Evolutionary conservation across 2,888 invertebrate species (phyloP).

Genomic region (Ophioninae sp.): DNA sequence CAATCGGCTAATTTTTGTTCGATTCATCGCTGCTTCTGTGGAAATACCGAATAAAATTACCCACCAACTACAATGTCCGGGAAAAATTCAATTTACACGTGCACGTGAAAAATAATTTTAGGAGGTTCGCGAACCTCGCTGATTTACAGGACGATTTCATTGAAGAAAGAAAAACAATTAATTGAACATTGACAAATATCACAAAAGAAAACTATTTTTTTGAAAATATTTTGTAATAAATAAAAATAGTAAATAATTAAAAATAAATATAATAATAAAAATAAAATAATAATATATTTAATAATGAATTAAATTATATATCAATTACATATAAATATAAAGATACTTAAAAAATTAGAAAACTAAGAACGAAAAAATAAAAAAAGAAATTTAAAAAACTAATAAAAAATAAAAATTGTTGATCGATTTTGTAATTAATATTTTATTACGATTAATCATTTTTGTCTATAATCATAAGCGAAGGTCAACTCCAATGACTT

Average conservation of each 20-base stretch:
- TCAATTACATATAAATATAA: too few species aligned
- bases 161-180: too few species aligned
- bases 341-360: too few species aligned
- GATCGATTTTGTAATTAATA: background rate
- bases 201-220: too few species aligned
- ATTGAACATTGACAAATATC: too few species aligned
- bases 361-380: too few species aligned
- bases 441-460: slow-evolving; percentile 1
- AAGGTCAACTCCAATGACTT: slow-evolving; percentile 73
- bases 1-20: slow-evolving; percentile 1
- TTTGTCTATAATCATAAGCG: slow-evolving; percentile 59
- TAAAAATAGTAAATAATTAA: too few species aligned
- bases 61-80: slow-evolving; percentile 9
- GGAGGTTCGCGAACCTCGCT: slow-evolving; percentile 19
- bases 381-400: too few species aligned
- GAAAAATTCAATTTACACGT: slow-evolving; percentile 14
- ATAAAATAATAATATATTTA: too few species aligned
- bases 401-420: background rate
- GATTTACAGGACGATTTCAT: too few species aligned
- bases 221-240: background rate
- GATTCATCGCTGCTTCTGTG: background rate
- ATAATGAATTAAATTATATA: too few species aligned
- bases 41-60: background rate
- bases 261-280: too few species aligned
- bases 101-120: slow-evolving; percentile 20